These are phyloP conservation scores for Crenichthys baileyi DNA, from an alignment of 2,797 vertebrate genomes.

Conservation along the genomic window DNA sequence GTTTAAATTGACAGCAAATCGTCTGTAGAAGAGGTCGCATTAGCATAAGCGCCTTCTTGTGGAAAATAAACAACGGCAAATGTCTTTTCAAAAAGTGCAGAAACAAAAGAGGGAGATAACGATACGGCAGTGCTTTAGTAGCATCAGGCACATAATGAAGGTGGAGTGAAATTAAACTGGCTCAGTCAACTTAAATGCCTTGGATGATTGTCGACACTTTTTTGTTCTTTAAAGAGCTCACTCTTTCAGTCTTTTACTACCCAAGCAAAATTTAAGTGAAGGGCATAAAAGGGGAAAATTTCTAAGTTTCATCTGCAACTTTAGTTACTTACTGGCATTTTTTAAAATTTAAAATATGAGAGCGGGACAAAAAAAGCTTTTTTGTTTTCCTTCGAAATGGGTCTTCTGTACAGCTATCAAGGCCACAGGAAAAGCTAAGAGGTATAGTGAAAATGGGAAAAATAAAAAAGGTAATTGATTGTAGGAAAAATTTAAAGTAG, in stretches of 20 bases:
- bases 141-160: constrained; percentile 61
- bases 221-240: constrained; percentile 17
- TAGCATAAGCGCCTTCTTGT: constrained; percentile 71
- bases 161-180: constrained; percentile 64
- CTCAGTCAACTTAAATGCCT: constrained; percentile 57
- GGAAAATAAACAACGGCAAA: constrained; percentile 68
- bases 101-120: constrained; percentile 66
- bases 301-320: neutral
- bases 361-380: neutral
- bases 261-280: constrained; percentile 5
- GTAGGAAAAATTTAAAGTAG: neutral
- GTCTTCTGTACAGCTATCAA: neutral
- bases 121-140: constrained; percentile 59
- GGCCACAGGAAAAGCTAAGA: neutral
- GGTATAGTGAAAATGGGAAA: neutral
- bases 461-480: neutral
- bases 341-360: neutral
- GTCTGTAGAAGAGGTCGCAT: constrained; percentile 68
- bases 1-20: constrained; percentile 73
- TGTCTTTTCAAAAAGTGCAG: constrained; percentile 62
- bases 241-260: constrained; percentile 12
- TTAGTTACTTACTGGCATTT: neutral
- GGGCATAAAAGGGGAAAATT: neutral
- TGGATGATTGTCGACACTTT: neutral
- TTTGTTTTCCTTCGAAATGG: neutral